Percentiles rank a stretch among this genome's conserved stretches.
phyloP scores from a whole-genome alignment of 2,113 vertebrate species.

The Melospiza georgiana region DNA sequence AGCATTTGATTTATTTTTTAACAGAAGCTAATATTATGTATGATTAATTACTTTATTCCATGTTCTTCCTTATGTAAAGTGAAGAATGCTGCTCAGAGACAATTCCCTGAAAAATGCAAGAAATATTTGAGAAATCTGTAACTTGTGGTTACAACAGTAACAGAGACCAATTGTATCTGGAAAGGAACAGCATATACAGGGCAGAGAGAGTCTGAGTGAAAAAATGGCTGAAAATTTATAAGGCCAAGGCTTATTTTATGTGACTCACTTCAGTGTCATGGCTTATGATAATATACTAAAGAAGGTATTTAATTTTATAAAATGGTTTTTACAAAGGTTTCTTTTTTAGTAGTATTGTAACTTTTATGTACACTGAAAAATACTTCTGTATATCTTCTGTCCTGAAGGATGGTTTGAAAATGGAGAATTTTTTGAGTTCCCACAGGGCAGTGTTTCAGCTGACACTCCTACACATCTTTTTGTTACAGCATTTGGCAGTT shows the following conservation, averaged over 20 bases:
- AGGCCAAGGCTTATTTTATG: neutral
- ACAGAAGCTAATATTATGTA: neutral
- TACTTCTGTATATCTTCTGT: neutral
- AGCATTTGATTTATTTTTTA: neutral
- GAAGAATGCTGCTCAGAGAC: neutral
- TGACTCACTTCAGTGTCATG: neutral
- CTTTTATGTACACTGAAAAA: neutral
- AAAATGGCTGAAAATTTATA: neutral
- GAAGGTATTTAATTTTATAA: neutral
- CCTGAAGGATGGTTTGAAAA: neutral
- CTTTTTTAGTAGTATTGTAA: neutral
- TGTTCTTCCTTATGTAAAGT: neutral
- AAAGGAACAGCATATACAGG: rapidly evolving
- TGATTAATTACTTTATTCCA: neutral
- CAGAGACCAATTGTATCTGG: neutral
- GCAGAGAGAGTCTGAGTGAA: neutral
- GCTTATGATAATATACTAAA: neutral
- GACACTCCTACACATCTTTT: neutral
- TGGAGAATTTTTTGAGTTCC: neutral
- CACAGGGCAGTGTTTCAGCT: neutral
- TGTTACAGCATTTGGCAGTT: neutral
- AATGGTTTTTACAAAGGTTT: neutral
- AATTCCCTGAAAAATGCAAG: neutral
- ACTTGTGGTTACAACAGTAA: neutral
- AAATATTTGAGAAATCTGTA: neutral